phyloP scores from a whole-genome alignment of 1,140 invertebrate species.

The Ips typographus region DNA sequence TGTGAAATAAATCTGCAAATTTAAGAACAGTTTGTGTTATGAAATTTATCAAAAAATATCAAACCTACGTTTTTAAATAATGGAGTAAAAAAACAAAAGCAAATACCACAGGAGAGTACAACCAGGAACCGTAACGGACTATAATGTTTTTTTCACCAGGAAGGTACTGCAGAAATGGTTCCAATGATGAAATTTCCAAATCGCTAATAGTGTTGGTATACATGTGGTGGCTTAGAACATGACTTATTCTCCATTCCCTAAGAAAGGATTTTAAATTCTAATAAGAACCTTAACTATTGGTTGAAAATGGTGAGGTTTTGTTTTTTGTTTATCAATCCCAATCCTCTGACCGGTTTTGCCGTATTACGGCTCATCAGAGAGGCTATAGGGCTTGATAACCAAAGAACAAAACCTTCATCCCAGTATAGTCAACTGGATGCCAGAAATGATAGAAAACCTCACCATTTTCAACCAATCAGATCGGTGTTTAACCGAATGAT shows the following conservation, averaged over 20 bases:
- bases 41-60: not conserved
- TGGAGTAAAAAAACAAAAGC: slow-evolving; percentile 39
- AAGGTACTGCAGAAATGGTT: slow-evolving; percentile 71
- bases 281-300: too few species aligned
- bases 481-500: too few species aligned
- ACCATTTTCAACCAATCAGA: too few species aligned
- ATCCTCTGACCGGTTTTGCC: too few species aligned
- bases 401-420: too few species aligned
- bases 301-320: too few species aligned
- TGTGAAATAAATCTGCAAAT: too few species aligned
- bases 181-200: slow-evolving; percentile 69
- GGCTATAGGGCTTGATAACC: too few species aligned
- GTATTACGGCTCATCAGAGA: too few species aligned
- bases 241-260: slow-evolving; percentile 76
- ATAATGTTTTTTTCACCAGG: slow-evolving; percentile 57
- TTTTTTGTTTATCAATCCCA: too few species aligned
- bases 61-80: slow-evolving; percentile 54
- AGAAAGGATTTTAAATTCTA: slow-evolving; percentile 23
- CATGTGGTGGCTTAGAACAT: slow-evolving; percentile 77
- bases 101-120: slow-evolving; percentile 58
- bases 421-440: too few species aligned
- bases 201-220: slow-evolving; percentile 80
- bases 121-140: slow-evolving; percentile 52
- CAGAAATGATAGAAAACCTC: too few species aligned
- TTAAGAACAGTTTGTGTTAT: not conserved